Percentiles rank a stretch among this genome's conserved stretches.
phyloP scores from a whole-genome alignment of 2,888 invertebrate genomes.

The Leptinotarsa tumamoca region DNA sequence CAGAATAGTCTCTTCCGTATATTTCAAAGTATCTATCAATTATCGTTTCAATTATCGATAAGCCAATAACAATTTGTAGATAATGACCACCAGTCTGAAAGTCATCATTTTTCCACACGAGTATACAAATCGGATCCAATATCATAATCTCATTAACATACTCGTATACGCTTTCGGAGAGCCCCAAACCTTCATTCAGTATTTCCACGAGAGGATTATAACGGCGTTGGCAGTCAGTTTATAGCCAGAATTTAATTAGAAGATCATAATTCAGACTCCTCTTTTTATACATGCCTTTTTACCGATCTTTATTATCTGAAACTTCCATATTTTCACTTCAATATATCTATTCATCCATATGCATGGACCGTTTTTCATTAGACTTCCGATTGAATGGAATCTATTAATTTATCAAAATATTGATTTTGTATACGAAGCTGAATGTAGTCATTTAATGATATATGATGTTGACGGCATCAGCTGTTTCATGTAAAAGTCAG shows the following conservation, averaged over 20 bases:
- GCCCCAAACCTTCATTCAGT: slow-evolving; percentile 14
- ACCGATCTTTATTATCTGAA: slow-evolving; percentile 9
- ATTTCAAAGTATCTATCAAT: neutral
- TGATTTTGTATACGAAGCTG: neutral
- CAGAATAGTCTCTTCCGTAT: no score
- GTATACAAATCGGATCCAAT: neutral
- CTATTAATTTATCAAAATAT: slow-evolving; percentile 17
- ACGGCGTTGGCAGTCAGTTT: slow-evolving; percentile 10
- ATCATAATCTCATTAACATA: slow-evolving; percentile 10
- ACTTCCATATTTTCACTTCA: slow-evolving; percentile 9
- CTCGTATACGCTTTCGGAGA: neutral
- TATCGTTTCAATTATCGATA: neutral
- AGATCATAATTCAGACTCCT: slow-evolving; percentile 25
- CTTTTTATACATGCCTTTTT: slow-evolving; percentile 10
- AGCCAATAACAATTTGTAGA: slow-evolving; percentile 2
- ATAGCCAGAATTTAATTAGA: slow-evolving; percentile 26
- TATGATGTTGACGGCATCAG: neutral
- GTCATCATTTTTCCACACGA: neutral
- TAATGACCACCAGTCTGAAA: neutral
- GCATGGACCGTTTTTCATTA: slow-evolving; percentile 23
- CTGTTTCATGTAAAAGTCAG: neutral
- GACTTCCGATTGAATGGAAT: slow-evolving; percentile 12
- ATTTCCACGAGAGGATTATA: slow-evolving; percentile 20
- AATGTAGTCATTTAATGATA: neutral
- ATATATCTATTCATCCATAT: slow-evolving; percentile 10